Base-by-base conservation (phyloP, 2,797 vertebrate species). In the Catostomus latipinnis region DNA sequence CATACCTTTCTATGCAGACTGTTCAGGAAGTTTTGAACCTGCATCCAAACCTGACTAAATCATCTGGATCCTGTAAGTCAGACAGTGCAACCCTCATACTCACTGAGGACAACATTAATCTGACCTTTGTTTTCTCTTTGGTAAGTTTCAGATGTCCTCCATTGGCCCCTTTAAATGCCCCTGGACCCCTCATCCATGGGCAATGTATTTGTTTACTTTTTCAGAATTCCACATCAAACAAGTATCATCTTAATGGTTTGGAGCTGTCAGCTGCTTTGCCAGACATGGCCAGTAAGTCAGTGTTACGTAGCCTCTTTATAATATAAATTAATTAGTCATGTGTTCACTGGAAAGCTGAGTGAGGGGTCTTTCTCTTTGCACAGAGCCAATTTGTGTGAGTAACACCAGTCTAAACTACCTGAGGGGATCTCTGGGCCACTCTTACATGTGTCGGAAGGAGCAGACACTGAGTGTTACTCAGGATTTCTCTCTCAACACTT, bases 361-460 rank as follows among this genome's bases (percentile, higher is more conserved):
- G 9, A 52, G 58, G 8, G 74, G 6, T 18, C 14, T 13, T 6
- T 2, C 50, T 49, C 82, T 34, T 12, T 34, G 14, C 34, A 0
- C 45, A 93, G 93, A 69, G 6, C n/a, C 48, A 5, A 48, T 94
- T 78, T 58, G 0, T 0, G 89, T 71, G 4, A 14, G 1, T 0
- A 98, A 96, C 86, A 2, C 0, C 80, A 95, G 81, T 5, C 91
- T 99, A 91, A 92, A 91, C 57, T 96, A 93, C 62, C 90, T 98
- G 82, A 89, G 88, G 72, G 96, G 96, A 73, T 91, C 93, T 0
- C 46, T 96, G 0, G 96, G 96, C 0, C 95, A 89, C 83, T 99
- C 98, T 0, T 99, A 97, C 91, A 95, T 92, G 93, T 99, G 98
- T 87, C 93, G 82, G 0, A 84, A 93, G 0, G 92, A 97, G 89